Evolutionary conservation across 2,888 invertebrate genomes (phyloP), one percentile per base, ranked within the genome.

Genomic region (Strigamia maritima): DNA sequence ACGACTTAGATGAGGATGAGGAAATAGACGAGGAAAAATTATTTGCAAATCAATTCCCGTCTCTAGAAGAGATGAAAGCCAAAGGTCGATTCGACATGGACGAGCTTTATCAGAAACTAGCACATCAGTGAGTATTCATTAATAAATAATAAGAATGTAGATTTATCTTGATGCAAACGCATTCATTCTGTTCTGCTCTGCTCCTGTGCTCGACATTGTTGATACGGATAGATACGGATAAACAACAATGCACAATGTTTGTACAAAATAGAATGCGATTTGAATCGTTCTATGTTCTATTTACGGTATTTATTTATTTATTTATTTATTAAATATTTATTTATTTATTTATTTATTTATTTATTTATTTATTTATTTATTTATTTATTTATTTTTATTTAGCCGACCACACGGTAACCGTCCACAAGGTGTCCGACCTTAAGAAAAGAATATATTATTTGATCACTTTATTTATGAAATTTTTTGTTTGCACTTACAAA

Each of bases 31-130:
- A 60, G n/a, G 60, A 60, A 60, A 60, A 60, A 60, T 60, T 60
- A 60, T 60, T 60, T 19, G 60, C 60, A 1, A 19, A 60, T 60
- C 60, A 60, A 60, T 60, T 60, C 60, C 60, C 60, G n/a, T 60
- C 60, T 22, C 19, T 16, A 2, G 60, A 60, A 22, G 60, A 60
- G 60, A 60, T 60, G 60, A n/a, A 7, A 24, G 60, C 16, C n/a
- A 60, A 60, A 60, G 19, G 60, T 40, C 40, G 40, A 19, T 22
- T 60, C 16, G 60, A 60, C 2, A 22, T 60, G 24, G 24, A 60
- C n/a, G 19, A 19, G 19, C 19, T 60, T n/a, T 60, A 60, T 60
- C 10, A 60, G n/a, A 60, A 60, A 60, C n/a, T 49, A 6, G 49
- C 49, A 10, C 16, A 14, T 6, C 16, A n/a, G 49, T 49, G n/a